Evolutionary conservation across 1,140 invertebrate genomes (phyloP), one percentile per base, ranked within the genome.

Genomic region (Lepidurus arcticus): DNA sequence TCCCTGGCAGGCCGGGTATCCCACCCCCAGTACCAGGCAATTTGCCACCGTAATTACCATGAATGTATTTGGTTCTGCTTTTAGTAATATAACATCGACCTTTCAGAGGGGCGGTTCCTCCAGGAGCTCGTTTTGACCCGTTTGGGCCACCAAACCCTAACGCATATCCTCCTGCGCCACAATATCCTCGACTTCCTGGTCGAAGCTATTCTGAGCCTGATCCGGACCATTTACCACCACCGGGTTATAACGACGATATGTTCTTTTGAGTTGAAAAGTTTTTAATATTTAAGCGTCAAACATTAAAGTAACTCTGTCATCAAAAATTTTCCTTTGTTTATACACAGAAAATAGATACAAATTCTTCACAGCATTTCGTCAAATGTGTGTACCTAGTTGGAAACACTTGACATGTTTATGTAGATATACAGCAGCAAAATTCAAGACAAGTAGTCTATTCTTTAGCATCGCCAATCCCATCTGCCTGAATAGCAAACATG

Each of bases 391-490:
- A 75, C n/a, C n/a, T 21, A 16, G 16, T 16, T 16, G 9, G 16
- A 75, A 75, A 7, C 16, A 21, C 10, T 75, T 44, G 34, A 42
- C 24, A 42, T 75, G 24, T 16, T n/a, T 75, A 42, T 24, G 44
- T n/a, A 44, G 44, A 76, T 45, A 24, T 53, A 43, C 34, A 76
- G 10, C 16, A 42, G 13, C 13, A 16, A 21, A 76, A 9, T 80
- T 21, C 16, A 16, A 65, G 13, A 80, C 74, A 79, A 74, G 42
- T 8, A 74, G 11, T 53, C 83, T 80, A 94, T 85, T 98, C 94
- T 84, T 96, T 95, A 44, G 93, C 93, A 88, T 99, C 98, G 8
- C 94, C 94, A 83, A 99, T 96, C 1, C 98, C 98, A 85, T 98
- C 95, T 7, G 92, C 86, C 84, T 93, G 93, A 81, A 99, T 99